A percentile compares a stretch with the other conserved stretches of the same genome.
These are phyloP conservation scores for Fragum whitleyi DNA, from an alignment of 2,888 invertebrate genomes.

Conservation along the genomic window DNA sequence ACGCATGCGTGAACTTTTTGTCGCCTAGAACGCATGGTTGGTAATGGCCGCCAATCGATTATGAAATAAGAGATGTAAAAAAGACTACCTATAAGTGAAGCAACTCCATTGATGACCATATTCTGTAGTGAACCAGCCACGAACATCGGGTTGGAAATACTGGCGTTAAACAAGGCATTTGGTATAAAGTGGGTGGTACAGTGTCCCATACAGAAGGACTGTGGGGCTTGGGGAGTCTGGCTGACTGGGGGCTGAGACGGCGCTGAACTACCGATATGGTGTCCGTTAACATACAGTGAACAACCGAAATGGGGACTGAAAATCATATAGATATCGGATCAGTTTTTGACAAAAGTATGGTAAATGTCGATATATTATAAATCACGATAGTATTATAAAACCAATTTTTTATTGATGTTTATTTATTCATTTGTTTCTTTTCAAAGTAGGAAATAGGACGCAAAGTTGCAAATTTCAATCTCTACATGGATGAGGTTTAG, in stretches of 20 bases:
- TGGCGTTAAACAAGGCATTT: not conserved
- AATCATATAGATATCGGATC: not conserved
- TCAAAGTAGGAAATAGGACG: not conserved
- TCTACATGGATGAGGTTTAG: too few species aligned
- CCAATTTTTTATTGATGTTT: not conserved
- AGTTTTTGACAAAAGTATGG: not conserved
- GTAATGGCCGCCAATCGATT: too few species aligned
- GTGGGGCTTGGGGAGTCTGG: not conserved
- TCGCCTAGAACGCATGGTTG: too few species aligned
- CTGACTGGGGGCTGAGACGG: not conserved
- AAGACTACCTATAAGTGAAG: slow-evolving; percentile 3
- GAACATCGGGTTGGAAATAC: slow-evolving; percentile 9
- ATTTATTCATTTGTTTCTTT: not conserved
- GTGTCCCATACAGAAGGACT: slow-evolving; percentile 12
- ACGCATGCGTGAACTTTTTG: too few species aligned
- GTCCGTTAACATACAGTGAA: slow-evolving; percentile 2
- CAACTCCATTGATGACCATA: slow-evolving; percentile 7
- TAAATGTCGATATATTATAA: not conserved
- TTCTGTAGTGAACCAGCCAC: slow-evolving; percentile 4
- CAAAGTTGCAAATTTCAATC: too few species aligned
- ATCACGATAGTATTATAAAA: not conserved
- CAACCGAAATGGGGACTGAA: slow-evolving; percentile 9
- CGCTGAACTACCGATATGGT: slow-evolving; percentile 14
- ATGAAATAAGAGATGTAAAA: too few species aligned
- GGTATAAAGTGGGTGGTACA: not conserved